These are phyloP conservation scores for Hirtodrosophila histrioides DNA, from an alignment of 2,888 invertebrate species.

Conservation along the genomic window DNA sequence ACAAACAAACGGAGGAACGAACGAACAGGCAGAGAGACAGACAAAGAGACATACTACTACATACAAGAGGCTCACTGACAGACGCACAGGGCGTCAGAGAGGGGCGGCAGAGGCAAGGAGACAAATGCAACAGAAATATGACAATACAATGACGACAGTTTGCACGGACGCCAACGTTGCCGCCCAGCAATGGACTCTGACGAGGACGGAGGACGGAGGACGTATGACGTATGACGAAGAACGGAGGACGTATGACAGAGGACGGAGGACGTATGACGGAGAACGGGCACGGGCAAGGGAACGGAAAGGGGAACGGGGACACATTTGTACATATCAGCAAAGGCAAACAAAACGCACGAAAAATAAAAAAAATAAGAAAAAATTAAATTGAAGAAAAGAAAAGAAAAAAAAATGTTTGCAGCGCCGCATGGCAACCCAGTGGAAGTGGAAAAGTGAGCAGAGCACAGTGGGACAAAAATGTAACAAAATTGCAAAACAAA, in stretches of 20 bases:
- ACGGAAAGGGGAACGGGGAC: conserved; percentile 7
- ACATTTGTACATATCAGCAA: conserved; percentile 54
- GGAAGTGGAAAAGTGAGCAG: conserved; percentile 55
- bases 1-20: conserved; percentile 17
- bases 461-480: no score
- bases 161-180: conserved; percentile 49
- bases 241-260: no score
- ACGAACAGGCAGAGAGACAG: conserved; percentile 30
- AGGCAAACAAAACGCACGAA: conserved; percentile 68
- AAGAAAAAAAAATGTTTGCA: conserved; percentile 36
- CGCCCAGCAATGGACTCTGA: conserved; percentile 11
- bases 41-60: neutral
- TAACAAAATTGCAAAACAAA: no score
- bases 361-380: conserved; percentile 11
- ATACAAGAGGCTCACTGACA: neutral
- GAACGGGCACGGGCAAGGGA: conserved; percentile 1
- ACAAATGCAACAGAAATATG: conserved; percentile 54
- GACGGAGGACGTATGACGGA: no score
- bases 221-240: no score
- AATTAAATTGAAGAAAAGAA: neutral
- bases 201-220: conserved; percentile 2
- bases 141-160: conserved; percentile 73
- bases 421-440: conserved; percentile 59
- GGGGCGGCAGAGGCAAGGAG: conserved; percentile 6
- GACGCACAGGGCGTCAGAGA: neutral